Conservation (phyloP, 2,888 invertebrate species). For the Phengaris arion region DNA sequence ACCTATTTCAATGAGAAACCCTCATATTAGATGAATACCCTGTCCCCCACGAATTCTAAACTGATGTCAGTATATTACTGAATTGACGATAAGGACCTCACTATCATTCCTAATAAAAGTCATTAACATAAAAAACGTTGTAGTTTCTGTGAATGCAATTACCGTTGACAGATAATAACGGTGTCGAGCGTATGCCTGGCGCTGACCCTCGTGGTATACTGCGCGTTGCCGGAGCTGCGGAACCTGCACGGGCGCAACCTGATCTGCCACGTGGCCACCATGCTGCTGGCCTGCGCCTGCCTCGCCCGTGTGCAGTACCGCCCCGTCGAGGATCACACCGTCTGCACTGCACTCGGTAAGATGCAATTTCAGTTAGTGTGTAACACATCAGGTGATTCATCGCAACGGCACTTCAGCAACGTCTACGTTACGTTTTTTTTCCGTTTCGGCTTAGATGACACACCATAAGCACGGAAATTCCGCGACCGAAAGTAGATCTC, state of each 20-base stretch:
- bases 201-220: constrained; percentile 83
- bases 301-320: constrained; percentile 78
- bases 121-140: no score
- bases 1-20: not conserved
- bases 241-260: constrained; percentile 87
- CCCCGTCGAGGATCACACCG: constrained; percentile 53
- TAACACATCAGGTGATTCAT: no score
- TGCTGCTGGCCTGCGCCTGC: constrained; percentile 82
- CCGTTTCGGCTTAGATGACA: no score
- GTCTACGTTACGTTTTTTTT: no score
- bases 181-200: constrained; percentile 83
- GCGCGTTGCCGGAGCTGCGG: constrained; percentile 81
- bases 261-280: constrained; percentile 83
- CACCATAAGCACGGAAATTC: no score
- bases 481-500: no score
- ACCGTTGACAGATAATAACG: constrained; percentile 60
- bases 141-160: no score
- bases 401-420: no score
- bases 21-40: no score
- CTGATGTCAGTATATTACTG: not conserved
- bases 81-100: no score
- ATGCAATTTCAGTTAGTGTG: not conserved
- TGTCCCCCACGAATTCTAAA: no score
- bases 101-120: no score
- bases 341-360: constrained; percentile 79